phyloP scores from a whole-genome alignment of 2,888 invertebrate genomes.

The Salticus scenicus region DNA sequence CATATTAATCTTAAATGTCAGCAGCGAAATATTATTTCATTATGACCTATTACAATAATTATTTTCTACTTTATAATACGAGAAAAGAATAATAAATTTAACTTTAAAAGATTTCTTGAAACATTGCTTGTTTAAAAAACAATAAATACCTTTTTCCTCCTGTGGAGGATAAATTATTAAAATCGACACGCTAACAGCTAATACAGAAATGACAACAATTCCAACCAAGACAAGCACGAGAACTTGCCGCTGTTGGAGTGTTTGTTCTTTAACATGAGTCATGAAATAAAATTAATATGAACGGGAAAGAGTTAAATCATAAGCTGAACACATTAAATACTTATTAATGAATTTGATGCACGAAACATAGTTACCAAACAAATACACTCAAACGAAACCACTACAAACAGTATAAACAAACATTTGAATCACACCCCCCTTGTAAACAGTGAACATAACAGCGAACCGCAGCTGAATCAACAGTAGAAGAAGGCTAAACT shows the following conservation, averaged over 20 bases:
- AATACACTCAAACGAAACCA: not conserved
- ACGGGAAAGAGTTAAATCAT: not conserved
- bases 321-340: not conserved
- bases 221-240: not conserved
- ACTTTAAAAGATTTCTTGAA: not conserved
- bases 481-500: too few relatives aligned
- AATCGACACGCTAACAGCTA: not conserved
- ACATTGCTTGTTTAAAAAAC: not conserved
- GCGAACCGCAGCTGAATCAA: too few relatives aligned
- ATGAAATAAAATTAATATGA: not conserved
- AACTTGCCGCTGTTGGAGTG: not conserved
- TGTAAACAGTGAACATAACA: not conserved
- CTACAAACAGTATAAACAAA: not conserved
- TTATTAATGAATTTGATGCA: not conserved
- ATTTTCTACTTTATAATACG: not conserved
- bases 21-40: not conserved
- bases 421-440: not conserved
- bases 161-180: conserved; percentile 1
- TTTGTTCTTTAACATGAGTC: not conserved
- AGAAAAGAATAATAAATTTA: not conserved
- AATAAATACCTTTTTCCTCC: not conserved
- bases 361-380: not conserved
- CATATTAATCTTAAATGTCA: not conserved
- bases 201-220: not conserved
- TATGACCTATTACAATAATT: not conserved